These are phyloP conservation scores for Exocentrus adspersus DNA, from an alignment of 2,888 invertebrate species.

Conservation along the genomic window DNA sequence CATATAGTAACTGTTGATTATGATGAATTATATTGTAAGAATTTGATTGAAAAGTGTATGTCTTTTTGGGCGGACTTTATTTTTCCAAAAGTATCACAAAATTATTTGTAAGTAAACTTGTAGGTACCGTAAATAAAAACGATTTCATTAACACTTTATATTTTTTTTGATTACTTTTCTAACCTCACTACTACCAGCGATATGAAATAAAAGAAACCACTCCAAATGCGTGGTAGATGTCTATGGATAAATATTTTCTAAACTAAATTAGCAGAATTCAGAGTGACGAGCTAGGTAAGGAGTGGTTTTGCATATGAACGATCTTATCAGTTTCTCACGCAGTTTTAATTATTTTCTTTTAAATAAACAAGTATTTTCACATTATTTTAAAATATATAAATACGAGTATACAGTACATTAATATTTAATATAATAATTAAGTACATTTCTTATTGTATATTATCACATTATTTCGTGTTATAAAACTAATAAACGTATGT, in stretches of 20 bases:
- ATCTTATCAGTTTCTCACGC: too few species aligned
- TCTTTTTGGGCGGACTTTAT: not conserved
- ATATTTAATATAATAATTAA: conserved; percentile 1
- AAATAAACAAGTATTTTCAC: too few species aligned
- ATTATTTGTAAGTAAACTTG: not conserved
- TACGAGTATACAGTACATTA: too few species aligned
- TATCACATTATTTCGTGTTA: not conserved
- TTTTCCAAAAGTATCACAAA: not conserved
- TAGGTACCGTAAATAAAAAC: not conserved
- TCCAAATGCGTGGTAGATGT: too few species aligned
- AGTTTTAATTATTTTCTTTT: too few species aligned
- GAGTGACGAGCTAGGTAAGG: too few species aligned
- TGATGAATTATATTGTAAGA: conserved; percentile 12
- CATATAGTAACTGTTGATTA: conserved; percentile 4
- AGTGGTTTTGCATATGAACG: too few species aligned
- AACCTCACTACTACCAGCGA: too few species aligned
- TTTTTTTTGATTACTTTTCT: not conserved
- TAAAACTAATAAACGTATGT: not conserved
- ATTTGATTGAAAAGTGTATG: not conserved
- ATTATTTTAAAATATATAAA: too few species aligned
- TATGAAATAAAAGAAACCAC: too few species aligned
- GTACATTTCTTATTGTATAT: conserved; percentile 1
- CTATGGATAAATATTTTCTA: too few species aligned
- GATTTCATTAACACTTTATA: not conserved
- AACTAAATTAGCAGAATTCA: too few species aligned